Conservation (phyloP, 2,888 invertebrate genomes). For the Caenorhabditis plicata region DNA sequence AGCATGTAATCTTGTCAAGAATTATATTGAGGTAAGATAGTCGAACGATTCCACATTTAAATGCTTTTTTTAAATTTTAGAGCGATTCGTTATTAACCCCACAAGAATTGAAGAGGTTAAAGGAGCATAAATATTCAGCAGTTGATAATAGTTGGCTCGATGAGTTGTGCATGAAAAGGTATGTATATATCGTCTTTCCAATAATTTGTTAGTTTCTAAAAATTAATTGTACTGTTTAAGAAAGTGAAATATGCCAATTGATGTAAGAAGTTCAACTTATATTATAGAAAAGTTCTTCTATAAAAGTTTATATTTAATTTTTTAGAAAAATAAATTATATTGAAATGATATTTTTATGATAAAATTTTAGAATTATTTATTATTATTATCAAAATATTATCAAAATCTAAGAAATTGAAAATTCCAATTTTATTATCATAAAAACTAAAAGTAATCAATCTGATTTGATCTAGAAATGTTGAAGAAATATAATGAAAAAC, state of each 20-base stretch:
- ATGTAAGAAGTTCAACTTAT: no score
- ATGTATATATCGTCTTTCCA: background rate
- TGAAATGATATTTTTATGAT: background rate
- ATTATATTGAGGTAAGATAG: conserved; percentile 20
- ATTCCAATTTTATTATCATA: no score
- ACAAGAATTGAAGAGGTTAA: conserved; percentile 70
- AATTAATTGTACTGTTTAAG: background rate
- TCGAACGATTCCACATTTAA: background rate
- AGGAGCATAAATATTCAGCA: conserved; percentile 91
- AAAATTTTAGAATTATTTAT: conserved; percentile 6
- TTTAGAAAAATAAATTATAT: background rate
- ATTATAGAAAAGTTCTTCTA: no score
- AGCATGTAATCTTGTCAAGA: conserved; percentile 11
- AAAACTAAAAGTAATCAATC: no score
- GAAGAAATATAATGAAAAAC: no score
- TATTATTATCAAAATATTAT: no score
- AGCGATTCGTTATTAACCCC: conserved; percentile 60
- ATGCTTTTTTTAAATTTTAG: conserved; percentile 11
- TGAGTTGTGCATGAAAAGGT: conserved; percentile 69
- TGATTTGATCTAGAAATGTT: no score
- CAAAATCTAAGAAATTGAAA: no score
- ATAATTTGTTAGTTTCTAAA: conserved; percentile 1
- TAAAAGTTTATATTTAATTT: no score
- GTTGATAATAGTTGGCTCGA: conserved; percentile 82
- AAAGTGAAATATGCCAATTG: no score